Evolutionary conservation across 2,113 vertebrate genomes (phyloP), one percentile per base, ranked within the genome.

Genomic region (Pollachius pollachius): DNA sequence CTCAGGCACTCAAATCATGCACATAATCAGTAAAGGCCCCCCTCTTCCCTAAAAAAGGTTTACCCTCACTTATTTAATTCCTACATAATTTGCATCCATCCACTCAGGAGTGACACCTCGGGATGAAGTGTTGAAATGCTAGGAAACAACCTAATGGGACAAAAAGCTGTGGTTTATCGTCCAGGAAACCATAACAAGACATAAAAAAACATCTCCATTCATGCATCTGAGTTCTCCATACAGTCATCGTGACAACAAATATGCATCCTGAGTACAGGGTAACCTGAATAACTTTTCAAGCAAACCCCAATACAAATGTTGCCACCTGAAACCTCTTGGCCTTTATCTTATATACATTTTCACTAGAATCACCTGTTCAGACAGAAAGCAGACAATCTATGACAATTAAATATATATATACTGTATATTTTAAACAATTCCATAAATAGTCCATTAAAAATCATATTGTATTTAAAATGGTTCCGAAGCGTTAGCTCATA

Each of bases 11-110:
- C 41, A 74, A 60, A 65, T 74, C 67, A 67, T 67, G 62, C 56
- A 66, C 18, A 61, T 67, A 78, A 80, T 79, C 65, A 82, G 72
- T 79, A 72, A 68, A 68, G 18, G 73, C 54, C 70, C 69, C 63
- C 27, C 27, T 27, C 27, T 27, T 4, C 62, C 34, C 34, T 60
- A 68, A 25, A 66, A 68, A 34, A 60, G 21, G 23, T 59, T 30
- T 41, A 21, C 52, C 18, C 34, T 48, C 21, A 68, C 41, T 63
- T 11, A 57, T 9, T 61, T 76, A 30, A 74, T 68, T 67, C 37
- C 34, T 67, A 56, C 23, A 76, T 62, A 65, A 66, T 12, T 78
- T 15, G 68, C 52, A 73, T 64, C 23, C 25, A 5, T 67, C 15
- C 17, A 21, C 37, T 30, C 13, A 27, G 67, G 60, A 76, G 3